Conservation (phyloP, 64 coral and sea anemone species). For the Actinia equina region DNA sequence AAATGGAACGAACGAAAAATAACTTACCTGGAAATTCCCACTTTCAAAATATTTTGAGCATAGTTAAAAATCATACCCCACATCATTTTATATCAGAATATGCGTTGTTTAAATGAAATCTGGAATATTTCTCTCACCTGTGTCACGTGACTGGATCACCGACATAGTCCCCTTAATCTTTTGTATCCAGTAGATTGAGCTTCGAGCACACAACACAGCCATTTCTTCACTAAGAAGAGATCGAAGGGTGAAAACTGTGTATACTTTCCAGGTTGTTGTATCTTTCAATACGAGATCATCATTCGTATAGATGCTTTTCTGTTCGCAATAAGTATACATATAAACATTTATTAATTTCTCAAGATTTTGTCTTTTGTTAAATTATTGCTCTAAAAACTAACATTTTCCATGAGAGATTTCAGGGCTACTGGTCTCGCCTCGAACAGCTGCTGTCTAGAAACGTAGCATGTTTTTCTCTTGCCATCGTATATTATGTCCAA, state of each 20-base stretch:
- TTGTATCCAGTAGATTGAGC: neutral
- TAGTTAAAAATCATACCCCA: too few species aligned
- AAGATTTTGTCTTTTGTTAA: neutral
- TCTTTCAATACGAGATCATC: neutral
- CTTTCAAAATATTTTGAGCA: too few species aligned
- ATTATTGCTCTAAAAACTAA: neutral
- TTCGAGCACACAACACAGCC: neutral
- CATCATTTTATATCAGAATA: too few species aligned
- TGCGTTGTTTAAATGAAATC: too few species aligned
- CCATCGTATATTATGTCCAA: neutral
- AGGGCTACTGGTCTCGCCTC: neutral
- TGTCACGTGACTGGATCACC: neutral
- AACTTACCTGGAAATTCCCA: too few species aligned
- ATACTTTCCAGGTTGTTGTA: neutral
- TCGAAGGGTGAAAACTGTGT: neutral
- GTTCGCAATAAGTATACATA: neutral
- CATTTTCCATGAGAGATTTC: neutral
- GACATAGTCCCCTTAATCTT: neutral
- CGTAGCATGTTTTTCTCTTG: neutral
- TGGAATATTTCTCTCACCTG: neutral
- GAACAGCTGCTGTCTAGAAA: neutral
- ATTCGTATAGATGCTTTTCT: neutral
- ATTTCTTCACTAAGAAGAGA: neutral
- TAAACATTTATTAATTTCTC: neutral
- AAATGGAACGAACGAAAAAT: too few species aligned